Evolutionary conservation across 2,113 vertebrate species (phyloP).

Genomic region (Rhinoderma darwinii): DNA sequence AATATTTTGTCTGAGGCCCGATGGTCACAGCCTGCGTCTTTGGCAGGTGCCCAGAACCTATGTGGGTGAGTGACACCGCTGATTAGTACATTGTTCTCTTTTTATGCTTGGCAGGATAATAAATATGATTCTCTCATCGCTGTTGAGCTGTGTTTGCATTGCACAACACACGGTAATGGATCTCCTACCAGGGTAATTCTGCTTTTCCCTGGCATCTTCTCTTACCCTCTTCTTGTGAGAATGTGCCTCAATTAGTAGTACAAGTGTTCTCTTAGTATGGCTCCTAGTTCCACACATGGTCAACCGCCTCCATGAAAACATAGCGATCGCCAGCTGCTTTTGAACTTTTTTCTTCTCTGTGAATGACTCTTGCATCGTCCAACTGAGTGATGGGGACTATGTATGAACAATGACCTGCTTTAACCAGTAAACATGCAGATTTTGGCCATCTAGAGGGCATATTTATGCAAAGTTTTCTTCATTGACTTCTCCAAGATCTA

Average conservation of each 20-base stretch:
- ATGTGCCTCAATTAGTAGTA: background rate
- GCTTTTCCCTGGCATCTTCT: slow-evolving; percentile 14
- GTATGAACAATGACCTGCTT: too few species aligned
- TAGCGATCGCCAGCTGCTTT: background rate
- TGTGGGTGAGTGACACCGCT: slow-evolving; percentile 34
- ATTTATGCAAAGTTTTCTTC: too few species aligned
- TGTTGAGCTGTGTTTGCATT: slow-evolving; percentile 32
- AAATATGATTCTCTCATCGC: slow-evolving; percentile 27
- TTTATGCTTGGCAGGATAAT: slow-evolving; percentile 39
- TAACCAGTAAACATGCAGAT: too few species aligned
- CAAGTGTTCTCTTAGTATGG: slow-evolving; percentile 28
- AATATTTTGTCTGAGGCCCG: slow-evolving; percentile 2
- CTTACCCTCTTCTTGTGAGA: slow-evolving; percentile 29
- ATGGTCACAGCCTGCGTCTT: background rate
- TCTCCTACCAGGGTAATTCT: slow-evolving; percentile 25
- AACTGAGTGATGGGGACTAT: too few species aligned
- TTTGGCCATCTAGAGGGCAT: too few species aligned
- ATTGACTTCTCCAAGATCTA: too few species aligned
- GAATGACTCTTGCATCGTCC: too few species aligned
- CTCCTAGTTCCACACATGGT: background rate
- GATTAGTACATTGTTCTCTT: slow-evolving; percentile 53
- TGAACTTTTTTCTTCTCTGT: background rate
- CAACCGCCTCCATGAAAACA: background rate
- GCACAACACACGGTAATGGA: slow-evolving; percentile 44
- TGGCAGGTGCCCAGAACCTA: slow-evolving; percentile 32